phyloP scores from a whole-genome alignment of 2,888 invertebrate species.

The Deilephila elpenor region DNA sequence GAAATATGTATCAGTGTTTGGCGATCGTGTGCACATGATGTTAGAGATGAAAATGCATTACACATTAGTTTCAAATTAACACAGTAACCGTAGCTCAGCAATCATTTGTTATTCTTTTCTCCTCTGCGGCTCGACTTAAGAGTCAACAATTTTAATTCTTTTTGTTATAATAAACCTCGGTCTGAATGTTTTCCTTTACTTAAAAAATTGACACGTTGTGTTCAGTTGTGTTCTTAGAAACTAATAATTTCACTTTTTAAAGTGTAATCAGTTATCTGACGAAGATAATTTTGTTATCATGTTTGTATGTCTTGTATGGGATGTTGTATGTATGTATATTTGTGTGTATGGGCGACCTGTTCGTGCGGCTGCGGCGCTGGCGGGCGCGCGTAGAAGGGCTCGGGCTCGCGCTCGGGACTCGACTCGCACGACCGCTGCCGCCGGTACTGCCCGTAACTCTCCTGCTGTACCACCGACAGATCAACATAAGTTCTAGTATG shows the following conservation, averaged over 20 bases:
- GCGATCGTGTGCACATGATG: background rate
- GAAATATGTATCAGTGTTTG: background rate
- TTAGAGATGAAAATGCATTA: conserved; percentile 11
- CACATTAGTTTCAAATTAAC: conserved; percentile 6
- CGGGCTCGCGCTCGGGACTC: conserved; percentile 69
- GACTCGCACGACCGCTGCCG: conserved; percentile 71
- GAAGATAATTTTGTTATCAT: background rate
- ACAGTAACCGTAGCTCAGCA: background rate
- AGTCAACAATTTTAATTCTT: too few relatives aligned
- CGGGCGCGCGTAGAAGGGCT: conserved; percentile 42
- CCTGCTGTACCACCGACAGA: conserved; percentile 50
- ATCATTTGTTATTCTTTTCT: background rate
- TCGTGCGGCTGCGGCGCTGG: conserved; percentile 39
- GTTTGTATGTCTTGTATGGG: background rate
- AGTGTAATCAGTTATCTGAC: too few relatives aligned
- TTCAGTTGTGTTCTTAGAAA: too few relatives aligned
- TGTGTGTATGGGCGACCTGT: conserved; percentile 45
- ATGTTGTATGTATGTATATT: background rate
- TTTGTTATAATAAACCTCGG: too few relatives aligned
- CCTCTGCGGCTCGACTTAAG: background rate
- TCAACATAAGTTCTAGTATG: too few relatives aligned
- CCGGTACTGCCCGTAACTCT: conserved; percentile 62
- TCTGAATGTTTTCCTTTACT: too few relatives aligned
- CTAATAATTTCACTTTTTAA: too few relatives aligned
- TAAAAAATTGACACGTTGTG: too few relatives aligned